phyloP scores from a whole-genome alignment of 2,797 vertebrate species.

The Hafferia zeledoni region DNA sequence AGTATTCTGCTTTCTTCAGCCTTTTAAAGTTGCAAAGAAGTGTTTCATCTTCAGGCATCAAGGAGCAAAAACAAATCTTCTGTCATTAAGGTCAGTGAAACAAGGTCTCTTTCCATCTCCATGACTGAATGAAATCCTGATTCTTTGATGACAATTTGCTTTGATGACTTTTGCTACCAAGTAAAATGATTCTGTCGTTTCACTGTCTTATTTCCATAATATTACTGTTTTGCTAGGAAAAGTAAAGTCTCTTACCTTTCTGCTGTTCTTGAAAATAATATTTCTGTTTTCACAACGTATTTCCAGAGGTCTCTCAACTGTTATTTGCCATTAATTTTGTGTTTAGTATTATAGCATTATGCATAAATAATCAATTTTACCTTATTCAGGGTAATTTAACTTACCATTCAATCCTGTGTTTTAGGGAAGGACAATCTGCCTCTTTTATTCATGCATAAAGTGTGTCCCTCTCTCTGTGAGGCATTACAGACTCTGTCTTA shows the following conservation, averaged over 20 bases:
- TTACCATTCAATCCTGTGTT: conserved; percentile 42
- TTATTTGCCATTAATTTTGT: neutral
- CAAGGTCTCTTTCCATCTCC: neutral
- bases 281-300: neutral
- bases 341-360: neutral
- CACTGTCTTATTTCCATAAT: neutral
- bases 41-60: conserved; percentile 29
- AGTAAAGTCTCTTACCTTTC: conserved; percentile 65
- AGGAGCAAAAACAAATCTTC: neutral
- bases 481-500: conserved; percentile 35
- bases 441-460: conserved; percentile 19
- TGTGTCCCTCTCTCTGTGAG: neutral
- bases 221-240: neutral
- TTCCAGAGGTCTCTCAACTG: conserved; percentile 4
- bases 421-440: conserved; percentile 7
- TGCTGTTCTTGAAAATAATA: conserved; percentile 36
- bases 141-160: neutral
- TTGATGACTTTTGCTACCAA: neutral
- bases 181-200: conserved; percentile 19
- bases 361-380: neutral
- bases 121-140: neutral
- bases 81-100: neutral
- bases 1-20: neutral
- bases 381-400: conserved; percentile 45
- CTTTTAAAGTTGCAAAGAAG: neutral